Conservation (phyloP, 2,888 invertebrate species). For the Caenorhabditis panamensis region DNA sequence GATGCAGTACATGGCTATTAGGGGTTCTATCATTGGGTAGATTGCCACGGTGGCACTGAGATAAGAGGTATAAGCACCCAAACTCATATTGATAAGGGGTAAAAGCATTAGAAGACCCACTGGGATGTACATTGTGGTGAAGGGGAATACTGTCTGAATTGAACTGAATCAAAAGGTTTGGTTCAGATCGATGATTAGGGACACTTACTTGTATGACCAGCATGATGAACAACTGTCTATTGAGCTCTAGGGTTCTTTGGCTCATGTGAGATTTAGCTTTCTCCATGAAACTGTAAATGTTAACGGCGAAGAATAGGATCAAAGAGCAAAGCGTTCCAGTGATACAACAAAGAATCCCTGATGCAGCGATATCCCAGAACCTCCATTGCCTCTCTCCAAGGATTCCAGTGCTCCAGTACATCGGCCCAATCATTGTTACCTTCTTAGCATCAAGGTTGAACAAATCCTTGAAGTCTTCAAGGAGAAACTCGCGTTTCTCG, state of each 20-base stretch:
- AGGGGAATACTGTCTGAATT: conserved; percentile 6
- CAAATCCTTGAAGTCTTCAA: no score
- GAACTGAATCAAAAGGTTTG: no score
- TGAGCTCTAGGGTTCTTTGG: background rate
- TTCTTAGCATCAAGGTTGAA: no score
- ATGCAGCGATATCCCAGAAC: no score
- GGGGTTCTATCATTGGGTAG: conserved; percentile 10
- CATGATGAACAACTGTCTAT: conserved; percentile 5
- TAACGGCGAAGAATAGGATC: background rate
- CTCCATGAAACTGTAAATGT: background rate
- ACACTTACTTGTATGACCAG: background rate
- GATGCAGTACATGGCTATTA: conserved; percentile 23
- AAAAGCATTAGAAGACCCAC: background rate
- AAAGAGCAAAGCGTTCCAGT: no score
- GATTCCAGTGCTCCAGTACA: no score
- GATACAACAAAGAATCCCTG: no score
- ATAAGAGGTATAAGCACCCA: background rate
- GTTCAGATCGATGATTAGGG: no score
- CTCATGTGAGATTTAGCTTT: background rate
- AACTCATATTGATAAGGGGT: background rate
- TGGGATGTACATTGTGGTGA: conserved; percentile 7
- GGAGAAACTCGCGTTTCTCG: no score
- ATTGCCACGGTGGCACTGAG: background rate
- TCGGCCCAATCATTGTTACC: no score
- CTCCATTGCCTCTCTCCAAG: no score